Base-by-base conservation (phyloP, 2,113 vertebrate genomes). In the Psammodynastes pulverulentus region DNA sequence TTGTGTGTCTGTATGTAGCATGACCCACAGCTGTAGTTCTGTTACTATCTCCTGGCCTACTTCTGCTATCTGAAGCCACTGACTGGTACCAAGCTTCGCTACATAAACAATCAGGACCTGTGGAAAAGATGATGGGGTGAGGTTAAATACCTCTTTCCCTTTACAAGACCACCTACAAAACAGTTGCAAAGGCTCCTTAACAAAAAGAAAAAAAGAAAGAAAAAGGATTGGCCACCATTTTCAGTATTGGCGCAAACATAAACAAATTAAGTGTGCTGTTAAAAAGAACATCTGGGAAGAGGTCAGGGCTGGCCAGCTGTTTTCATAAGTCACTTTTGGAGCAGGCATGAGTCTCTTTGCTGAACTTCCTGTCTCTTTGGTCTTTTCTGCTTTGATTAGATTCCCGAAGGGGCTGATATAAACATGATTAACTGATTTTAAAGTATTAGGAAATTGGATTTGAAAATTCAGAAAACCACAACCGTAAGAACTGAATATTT, bases 131-230 rank as follows among this genome's bases (percentile, higher is more conserved):
- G 93, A 93, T 95, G 93, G 94, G 95, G 91, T 8, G 88, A 91
- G 94, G 96, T 97, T 96, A 97, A 97, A 96, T 96, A 96, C 96
- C 96, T 96, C 95, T 92, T 97, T 93, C 95, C 92, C 96, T 97
- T 97, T 96, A 95, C 86, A 1, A 97, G 97, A 97, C 97, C 97
- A 97, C 97, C 97, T 97, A 97, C 95, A 95, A 94, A 95, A 96
- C 90, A n/a, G 94, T 94, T 96, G 96, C 94, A 93, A 95, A 93
- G 95, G 95, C 43, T 91, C 94, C 1, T 89, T 93, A 94, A 96
- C 96, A 26, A n/a, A n/a, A 67, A n/a, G 58, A n/a, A n/a, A 15
- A 19, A n/a, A n/a, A 13, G 1, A n/a, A 24, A 23, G 21, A 54
- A 15, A 51, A 67, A n/a, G 12, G 15, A 97, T 96, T 96, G 94